Evolutionary conservation across 2,113 vertebrate species (phyloP).

Genomic region (Lagenorhynchus albirostris): DNA sequence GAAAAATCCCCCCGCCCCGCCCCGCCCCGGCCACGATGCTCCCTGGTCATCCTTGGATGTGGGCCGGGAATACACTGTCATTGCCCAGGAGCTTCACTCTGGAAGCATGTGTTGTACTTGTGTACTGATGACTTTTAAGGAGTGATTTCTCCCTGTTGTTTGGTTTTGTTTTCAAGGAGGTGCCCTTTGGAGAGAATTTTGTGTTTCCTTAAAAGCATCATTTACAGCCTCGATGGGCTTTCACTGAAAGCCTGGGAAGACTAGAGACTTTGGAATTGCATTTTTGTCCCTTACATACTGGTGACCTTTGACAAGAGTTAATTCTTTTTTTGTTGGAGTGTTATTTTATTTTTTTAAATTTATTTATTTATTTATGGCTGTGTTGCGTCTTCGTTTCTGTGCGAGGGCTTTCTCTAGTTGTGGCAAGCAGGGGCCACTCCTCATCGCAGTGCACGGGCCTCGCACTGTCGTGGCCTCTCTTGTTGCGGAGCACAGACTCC

Average conservation of each 20-base stretch:
- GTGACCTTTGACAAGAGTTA: neutral
- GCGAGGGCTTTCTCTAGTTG: too few relatives aligned
- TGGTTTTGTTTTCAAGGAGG: neutral
- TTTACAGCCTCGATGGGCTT: neutral
- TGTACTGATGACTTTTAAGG: neutral
- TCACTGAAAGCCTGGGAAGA: neutral
- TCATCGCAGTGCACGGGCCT: too few relatives aligned
- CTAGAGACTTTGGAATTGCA: neutral
- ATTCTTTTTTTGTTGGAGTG: neutral
- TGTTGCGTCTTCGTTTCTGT: too few relatives aligned
- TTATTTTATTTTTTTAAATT: too few relatives aligned
- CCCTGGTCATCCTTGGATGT: rapidly evolving
- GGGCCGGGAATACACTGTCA: neutral
- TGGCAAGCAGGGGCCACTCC: too few relatives aligned
- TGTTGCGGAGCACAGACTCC: too few relatives aligned
- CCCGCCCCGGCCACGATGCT: rapidly evolving
- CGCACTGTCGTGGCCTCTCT: too few relatives aligned
- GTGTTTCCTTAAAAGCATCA: neutral
- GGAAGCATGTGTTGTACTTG: neutral
- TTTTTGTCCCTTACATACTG: neutral
- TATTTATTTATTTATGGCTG: too few relatives aligned
- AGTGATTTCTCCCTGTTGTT: neutral
- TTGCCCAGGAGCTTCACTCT: neutral
- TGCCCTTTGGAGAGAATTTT: neutral
- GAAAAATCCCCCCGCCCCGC: rapidly evolving